Percentiles rank a stretch among this genome's conserved stretches.
phyloP scores from a whole-genome alignment of 2,888 invertebrate species.

The Tipula lateralis region DNA sequence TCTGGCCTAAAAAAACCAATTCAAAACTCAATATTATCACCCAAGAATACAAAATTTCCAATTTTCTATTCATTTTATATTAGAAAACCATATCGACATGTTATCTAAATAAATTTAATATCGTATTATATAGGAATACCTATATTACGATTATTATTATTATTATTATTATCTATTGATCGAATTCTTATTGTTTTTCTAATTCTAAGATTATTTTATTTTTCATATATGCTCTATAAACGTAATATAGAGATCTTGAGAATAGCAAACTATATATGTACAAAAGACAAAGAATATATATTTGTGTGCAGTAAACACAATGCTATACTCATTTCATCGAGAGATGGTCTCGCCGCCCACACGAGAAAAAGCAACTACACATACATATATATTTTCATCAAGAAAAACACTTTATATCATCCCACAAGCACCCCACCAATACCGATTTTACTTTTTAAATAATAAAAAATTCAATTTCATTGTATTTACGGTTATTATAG shows the following conservation, averaged over 20 bases:
- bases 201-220: not conserved
- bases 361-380: not conserved
- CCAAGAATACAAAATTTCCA: not conserved
- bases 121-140: not conserved
- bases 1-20: not conserved
- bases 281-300: not conserved
- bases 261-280: not conserved
- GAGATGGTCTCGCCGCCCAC: not conserved
- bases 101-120: not conserved
- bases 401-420: not conserved
- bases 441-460: not conserved
- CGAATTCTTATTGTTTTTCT: not conserved
- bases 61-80: slow-evolving; percentile 4
- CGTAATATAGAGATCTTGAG: not conserved
- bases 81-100: not conserved
- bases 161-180: not conserved
- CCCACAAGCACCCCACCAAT: not conserved
- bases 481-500: not conserved
- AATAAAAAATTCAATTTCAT: not conserved
- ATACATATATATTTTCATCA: not conserved
- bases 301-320: not conserved
- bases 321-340: not conserved
- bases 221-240: not conserved
- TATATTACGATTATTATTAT: not conserved
- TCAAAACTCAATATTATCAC: slow-evolving; percentile 6